Conservation (phyloP, 2,797 vertebrate species). For the Centroberyx gerrardi region DNA sequence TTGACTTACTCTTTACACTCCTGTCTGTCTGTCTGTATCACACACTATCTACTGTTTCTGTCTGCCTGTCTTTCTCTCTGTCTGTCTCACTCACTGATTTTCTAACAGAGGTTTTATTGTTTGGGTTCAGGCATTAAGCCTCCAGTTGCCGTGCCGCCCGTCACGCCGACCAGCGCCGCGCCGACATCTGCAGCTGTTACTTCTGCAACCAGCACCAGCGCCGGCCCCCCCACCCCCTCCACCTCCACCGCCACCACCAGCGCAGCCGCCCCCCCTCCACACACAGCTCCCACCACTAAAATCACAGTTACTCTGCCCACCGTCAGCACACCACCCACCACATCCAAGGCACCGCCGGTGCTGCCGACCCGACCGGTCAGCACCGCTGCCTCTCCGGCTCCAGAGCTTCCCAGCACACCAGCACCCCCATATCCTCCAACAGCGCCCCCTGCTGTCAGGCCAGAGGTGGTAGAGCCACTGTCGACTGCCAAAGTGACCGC, state of each 20-base stretch:
- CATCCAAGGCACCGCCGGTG: background rate
- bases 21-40: background rate
- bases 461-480: constrained; percentile 52
- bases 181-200: constrained; percentile 65
- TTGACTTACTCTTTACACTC: background rate
- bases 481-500: constrained; percentile 66
- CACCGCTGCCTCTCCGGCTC: constrained; percentile 29
- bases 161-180: constrained; percentile 58
- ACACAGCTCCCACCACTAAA: constrained; percentile 23
- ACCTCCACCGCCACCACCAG: constrained; percentile 12
- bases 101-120: constrained; percentile 66
- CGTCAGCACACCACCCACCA: constrained; percentile 32
- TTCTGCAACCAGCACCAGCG: constrained; percentile 49
- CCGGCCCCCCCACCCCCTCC: constrained; percentile 24
- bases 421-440: constrained; percentile 25
- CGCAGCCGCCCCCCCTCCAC: constrained; percentile 15
- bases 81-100: constrained; percentile 26
- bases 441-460: constrained; percentile 41
- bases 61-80: constrained; percentile 7
- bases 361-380: constrained; percentile 23
- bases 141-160: constrained; percentile 65
- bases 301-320: constrained; percentile 25
- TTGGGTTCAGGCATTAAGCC: constrained; percentile 89
- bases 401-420: constrained; percentile 44
- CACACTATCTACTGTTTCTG: background rate